Conservation (phyloP, 2,113 vertebrate species). For the Glaucomys volans region DNA sequence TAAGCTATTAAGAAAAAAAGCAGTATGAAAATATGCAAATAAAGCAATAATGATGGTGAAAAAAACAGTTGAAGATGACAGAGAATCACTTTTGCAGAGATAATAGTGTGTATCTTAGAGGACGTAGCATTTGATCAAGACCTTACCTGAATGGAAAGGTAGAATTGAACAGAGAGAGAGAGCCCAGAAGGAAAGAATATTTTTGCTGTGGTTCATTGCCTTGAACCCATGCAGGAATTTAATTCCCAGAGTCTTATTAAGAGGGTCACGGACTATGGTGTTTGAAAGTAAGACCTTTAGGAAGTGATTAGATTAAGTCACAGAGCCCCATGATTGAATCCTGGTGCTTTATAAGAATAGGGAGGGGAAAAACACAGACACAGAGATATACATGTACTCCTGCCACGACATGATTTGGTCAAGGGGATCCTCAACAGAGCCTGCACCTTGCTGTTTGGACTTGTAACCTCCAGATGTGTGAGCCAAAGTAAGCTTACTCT, state of each 20-base stretch:
- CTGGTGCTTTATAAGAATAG: background rate
- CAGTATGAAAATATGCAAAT: background rate
- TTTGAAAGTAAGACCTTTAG: background rate
- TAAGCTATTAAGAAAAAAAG: background rate
- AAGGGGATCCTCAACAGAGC: background rate
- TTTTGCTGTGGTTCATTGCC: background rate
- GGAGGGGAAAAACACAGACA: background rate
- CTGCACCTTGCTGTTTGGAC: background rate
- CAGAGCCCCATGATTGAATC: background rate
- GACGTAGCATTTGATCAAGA: background rate
- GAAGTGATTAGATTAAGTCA: too few relatives aligned
- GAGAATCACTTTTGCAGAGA: background rate
- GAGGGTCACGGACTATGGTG: background rate
- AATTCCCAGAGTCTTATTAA: background rate
- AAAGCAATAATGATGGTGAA: background rate
- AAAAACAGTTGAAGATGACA: background rate
- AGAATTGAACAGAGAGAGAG: background rate
- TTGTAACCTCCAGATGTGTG: background rate
- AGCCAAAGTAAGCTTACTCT: background rate
- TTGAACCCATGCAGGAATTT: background rate
- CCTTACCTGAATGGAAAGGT: background rate
- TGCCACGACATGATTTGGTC: too few relatives aligned
- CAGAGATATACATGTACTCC: background rate
- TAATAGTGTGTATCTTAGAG: accelerated
- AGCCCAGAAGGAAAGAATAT: background rate